These are phyloP conservation scores for Jaculus jaculus DNA, from an alignment of 2,113 vertebrate species.

Conservation along the genomic window DNA sequence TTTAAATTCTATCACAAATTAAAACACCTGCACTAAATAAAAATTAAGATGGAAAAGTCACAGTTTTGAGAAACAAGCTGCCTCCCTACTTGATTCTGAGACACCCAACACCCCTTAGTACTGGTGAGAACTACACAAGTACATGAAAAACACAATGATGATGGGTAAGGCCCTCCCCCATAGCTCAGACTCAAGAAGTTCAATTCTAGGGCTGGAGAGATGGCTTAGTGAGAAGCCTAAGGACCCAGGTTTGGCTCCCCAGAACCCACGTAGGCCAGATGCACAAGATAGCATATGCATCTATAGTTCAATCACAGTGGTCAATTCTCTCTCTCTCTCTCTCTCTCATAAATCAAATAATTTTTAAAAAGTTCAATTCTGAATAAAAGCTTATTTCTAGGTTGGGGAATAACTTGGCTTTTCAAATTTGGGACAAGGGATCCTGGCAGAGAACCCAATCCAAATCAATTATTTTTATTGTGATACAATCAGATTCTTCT, in stretches of 20 bases:
- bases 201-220: neutral
- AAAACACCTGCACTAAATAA: neutral
- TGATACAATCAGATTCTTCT: neutral
- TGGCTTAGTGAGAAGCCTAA: too few species aligned
- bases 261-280: too few species aligned
- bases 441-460: neutral
- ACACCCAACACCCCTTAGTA: neutral
- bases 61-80: neutral
- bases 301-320: too few species aligned
- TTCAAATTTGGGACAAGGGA: neutral
- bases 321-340: too few species aligned
- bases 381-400: neutral
- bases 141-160: neutral
- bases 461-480: neutral
- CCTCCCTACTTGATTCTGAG: neutral
- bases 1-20: constrained; percentile 38
- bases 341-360: too few species aligned
- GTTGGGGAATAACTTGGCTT: neutral
- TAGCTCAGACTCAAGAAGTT: neutral
- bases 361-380: too few species aligned
- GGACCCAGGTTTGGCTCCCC: too few species aligned
- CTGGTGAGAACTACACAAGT: neutral
- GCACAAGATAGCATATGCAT: too few species aligned
- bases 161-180: neutral
- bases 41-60: constrained; percentile 26